These are phyloP conservation scores for Microcebus tavaratra DNA, from an alignment of 2,113 vertebrate genomes.

Conservation along the genomic window DNA sequence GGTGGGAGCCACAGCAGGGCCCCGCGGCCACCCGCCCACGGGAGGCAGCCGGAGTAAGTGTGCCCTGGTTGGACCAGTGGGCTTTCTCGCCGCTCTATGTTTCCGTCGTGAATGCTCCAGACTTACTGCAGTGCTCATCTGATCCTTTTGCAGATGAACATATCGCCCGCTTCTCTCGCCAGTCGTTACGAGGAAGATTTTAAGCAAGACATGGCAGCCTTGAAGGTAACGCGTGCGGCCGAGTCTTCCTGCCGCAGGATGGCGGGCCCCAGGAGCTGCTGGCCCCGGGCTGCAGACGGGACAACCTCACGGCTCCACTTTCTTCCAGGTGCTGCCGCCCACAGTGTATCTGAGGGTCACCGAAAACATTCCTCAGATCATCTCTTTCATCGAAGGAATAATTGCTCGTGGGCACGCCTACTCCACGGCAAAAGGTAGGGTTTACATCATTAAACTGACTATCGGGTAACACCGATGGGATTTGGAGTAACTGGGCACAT, in stretches of 20 bases:
- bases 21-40: rapidly evolving
- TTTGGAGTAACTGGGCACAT: not conserved
- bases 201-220: constrained; percentile 93
- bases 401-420: constrained; percentile 92
- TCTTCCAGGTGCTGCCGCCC: constrained; percentile 91
- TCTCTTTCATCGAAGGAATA: constrained; percentile 91
- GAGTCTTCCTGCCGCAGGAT: rapidly evolving
- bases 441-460: rapidly evolving
- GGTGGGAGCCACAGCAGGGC: not conserved
- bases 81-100: not conserved
- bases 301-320: not conserved
- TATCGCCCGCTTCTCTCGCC: constrained; percentile 88
- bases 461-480: rapidly evolving
- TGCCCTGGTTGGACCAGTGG: no score
- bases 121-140: not conserved
- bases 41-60: not conserved
- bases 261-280: not conserved
- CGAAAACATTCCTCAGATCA: constrained; percentile 93
- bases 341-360: constrained; percentile 93
- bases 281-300: no score
- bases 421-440: constrained; percentile 88
- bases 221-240: constrained; percentile 87
- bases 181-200: constrained; percentile 94
- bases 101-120: not conserved
- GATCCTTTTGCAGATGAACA: constrained; percentile 85